Percentiles rank a stretch among this genome's conserved stretches.
These are phyloP conservation scores for Diabrotica undecimpunctata DNA, from an alignment of 1,140 invertebrate genomes.

Conservation along the genomic window DNA sequence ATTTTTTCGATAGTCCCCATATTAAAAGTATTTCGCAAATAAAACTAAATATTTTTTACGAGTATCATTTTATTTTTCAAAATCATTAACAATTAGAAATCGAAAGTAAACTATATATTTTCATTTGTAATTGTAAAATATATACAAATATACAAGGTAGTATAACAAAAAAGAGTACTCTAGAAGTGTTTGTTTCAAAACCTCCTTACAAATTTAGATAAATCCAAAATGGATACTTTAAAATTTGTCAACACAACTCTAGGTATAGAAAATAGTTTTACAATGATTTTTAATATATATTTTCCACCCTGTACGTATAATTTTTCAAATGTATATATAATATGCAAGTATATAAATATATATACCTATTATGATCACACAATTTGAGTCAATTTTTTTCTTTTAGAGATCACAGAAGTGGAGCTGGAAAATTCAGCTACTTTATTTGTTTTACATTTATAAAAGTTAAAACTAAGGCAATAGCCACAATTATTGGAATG, in stretches of 20 bases:
- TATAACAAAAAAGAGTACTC: constrained; percentile 3
- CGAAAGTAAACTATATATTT: background rate
- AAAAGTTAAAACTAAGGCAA: constrained; percentile 10
- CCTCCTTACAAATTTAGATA: constrained; percentile 5
- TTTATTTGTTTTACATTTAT: constrained; percentile 19
- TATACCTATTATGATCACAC: constrained; percentile 39
- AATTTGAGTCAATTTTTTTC: constrained; percentile 44
- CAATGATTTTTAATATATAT: constrained; percentile 10
- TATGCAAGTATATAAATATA: constrained; percentile 25
- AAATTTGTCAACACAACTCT: background rate
- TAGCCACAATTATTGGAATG: constrained; percentile 18
- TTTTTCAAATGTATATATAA: constrained; percentile 26
- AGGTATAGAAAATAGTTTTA: constrained; percentile 1
- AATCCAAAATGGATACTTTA: constrained; percentile 1
- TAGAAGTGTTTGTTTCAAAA: constrained; percentile 7
- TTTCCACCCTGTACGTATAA: constrained; percentile 24
- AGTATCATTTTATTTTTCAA: constrained; percentile 3
- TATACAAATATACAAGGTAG: constrained; percentile 12
- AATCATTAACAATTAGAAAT: constrained; percentile 3
- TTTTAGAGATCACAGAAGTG: constrained; percentile 47
- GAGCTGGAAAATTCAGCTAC: constrained; percentile 41
- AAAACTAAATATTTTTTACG: background rate
- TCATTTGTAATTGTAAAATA: constrained; percentile 5
- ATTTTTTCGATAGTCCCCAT: too few relatives aligned
- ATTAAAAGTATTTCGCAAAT: background rate